A percentile compares a stretch with the other conserved stretches of the same genome.
phyloP scores from a whole-genome alignment of 2,113 vertebrate species.

The Pseudorhombus dupliciocellatus region DNA sequence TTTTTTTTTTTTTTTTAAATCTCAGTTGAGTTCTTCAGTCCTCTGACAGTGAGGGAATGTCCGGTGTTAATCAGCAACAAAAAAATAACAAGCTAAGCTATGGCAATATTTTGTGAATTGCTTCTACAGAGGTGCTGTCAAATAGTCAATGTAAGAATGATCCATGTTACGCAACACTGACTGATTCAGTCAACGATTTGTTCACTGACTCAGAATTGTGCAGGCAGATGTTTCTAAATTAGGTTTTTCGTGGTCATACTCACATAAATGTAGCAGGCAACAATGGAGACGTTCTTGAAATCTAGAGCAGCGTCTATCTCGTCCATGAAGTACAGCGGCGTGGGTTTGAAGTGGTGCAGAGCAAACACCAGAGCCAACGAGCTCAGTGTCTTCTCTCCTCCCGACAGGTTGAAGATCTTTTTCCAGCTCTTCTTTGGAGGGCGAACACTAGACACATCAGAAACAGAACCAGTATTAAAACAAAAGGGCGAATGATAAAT shows the following conservation, averaged over 20 bases:
- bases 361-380: constrained; percentile 96
- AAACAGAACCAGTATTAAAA: neutral
- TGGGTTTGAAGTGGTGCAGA: constrained; percentile 97
- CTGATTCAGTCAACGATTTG: constrained; percentile 6
- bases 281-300: constrained; percentile 99
- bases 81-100: too few relatives aligned
- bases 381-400: constrained; percentile 97
- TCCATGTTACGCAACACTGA: constrained; percentile 2
- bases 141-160: too few relatives aligned
- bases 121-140: too few relatives aligned
- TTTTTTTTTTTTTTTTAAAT: neutral
- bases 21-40: too few relatives aligned
- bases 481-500: neutral
- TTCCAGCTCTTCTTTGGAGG: constrained; percentile 99
- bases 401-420: constrained; percentile 97
- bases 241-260: constrained; percentile 81
- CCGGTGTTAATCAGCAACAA: too few relatives aligned
- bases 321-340: constrained; percentile 98
- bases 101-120: too few relatives aligned
- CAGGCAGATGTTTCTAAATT: too few relatives aligned
- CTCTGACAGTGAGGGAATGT: too few relatives aligned
- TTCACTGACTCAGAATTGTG: neutral
- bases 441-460: constrained; percentile 82
- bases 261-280: constrained; percentile 96
- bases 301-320: constrained; percentile 98